Base-by-base conservation (phyloP, 92 coral and sea anemone genomes). In the Epizoanthus illoricatus region DNA sequence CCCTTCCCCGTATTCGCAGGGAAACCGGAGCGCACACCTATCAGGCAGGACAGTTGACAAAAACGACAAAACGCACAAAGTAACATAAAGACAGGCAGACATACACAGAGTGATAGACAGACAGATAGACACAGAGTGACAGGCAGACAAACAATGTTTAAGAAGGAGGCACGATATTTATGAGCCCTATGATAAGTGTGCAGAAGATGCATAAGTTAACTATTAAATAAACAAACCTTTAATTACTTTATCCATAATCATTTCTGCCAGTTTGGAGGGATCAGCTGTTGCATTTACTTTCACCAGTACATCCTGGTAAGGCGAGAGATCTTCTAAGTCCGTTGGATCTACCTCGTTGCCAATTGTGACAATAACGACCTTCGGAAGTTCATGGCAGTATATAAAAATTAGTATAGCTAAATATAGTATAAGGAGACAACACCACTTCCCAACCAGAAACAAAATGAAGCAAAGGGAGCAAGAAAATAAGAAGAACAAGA, bases 361-460 rank as follows among this genome's bases (percentile, higher is more conserved):
- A 59, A 92, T 75, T 41, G 89, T 89, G 80, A 92, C 92, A 39
- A 90, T 63, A 4, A 92, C 88, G n/a, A 92, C 97, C 84, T 78
- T 18, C 24, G 17, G 36, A 28, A 28, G 36, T 28, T 28, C 36
- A 28, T 1, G 36, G 36, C 36, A 28, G 36, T 28, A 28, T 28
- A 28, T 28, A 28, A 28, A 28, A 28, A 28, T 28, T 0, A 28
- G 36, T 19, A 64, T 64, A 19, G 69, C 7, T 8, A 7, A 64
- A 64, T 19, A 28, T 19, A 19, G 69, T 12, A 64, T 28, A 19
- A 28, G 36, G 36, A 20, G 36, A 7, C 24, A 20, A 64, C 12
- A 19, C 7, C 8, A 64, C 12, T 28, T 28, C 33, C 36, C 36
- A 28, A 28, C 69, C 24, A 64, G 10, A 64, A 64, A 64, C 23